Conservation (phyloP, 1,140 invertebrate genomes). For the Aphis craccivora region DNA sequence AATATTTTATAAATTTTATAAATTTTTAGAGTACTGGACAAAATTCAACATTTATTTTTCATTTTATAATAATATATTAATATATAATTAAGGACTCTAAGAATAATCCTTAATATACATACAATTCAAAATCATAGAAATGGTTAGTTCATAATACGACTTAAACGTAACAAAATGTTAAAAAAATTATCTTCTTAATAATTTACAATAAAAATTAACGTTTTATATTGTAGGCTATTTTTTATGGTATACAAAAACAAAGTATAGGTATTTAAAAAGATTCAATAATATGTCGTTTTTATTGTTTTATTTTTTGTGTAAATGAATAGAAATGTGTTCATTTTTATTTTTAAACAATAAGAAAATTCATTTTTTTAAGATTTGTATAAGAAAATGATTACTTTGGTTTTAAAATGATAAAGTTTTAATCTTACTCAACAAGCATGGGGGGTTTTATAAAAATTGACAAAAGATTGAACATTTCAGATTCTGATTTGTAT, state of each 20-base stretch:
- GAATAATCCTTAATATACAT: background rate
- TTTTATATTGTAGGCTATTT: background rate
- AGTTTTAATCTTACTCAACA: background rate
- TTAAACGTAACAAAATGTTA: too few relatives aligned
- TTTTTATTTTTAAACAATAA: background rate
- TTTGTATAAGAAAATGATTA: background rate
- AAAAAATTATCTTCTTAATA: background rate
- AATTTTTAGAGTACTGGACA: background rate
- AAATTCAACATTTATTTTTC: background rate
- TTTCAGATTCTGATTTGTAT: background rate
- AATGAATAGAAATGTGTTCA: background rate
- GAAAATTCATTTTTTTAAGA: background rate
- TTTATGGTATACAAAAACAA: too few relatives aligned
- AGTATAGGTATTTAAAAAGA: background rate
- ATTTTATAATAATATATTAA: too few relatives aligned
- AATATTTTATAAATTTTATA: conserved; percentile 12
- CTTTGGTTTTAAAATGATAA: background rate
- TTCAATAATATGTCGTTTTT: background rate
- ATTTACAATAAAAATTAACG: background rate
- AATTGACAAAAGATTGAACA: background rate
- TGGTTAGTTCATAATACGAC: background rate
- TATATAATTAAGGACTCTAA: background rate
- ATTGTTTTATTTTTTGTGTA: background rate
- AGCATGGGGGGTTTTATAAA: background rate
- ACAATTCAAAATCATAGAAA: background rate